Percentiles rank a stretch among this genome's conserved stretches.
These are phyloP conservation scores for Cheirogaleus major DNA, from an alignment of 2,797 vertebrate genomes.

Conservation along the genomic window DNA sequence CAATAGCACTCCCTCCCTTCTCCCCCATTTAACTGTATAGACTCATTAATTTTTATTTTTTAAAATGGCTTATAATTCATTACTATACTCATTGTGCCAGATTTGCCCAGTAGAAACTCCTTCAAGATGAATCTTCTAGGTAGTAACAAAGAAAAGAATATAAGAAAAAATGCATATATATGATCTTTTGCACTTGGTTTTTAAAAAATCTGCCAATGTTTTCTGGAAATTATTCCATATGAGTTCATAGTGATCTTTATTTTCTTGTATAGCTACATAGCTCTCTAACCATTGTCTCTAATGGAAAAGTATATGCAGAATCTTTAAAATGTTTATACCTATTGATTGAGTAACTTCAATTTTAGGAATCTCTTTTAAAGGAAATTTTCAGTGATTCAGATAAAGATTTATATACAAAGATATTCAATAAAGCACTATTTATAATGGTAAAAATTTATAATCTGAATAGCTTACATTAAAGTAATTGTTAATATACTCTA, in stretches of 20 bases:
- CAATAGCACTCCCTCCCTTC: not conserved
- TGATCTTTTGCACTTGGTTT: not conserved
- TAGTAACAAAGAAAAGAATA: not conserved
- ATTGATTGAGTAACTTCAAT: not conserved
- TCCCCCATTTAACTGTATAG: not conserved
- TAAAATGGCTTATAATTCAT: not conserved
- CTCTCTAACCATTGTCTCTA: not conserved
- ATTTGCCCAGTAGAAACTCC: not conserved
- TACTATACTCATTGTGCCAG: not conserved
- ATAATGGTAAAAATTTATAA: constrained; percentile 18
- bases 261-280: not conserved
- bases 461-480: constrained; percentile 8
- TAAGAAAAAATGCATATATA: not conserved
- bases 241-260: not conserved
- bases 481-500: not conserved
- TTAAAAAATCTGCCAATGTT: not conserved
- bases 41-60: not conserved
- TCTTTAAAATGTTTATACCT: not conserved
- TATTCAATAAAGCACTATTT: constrained; percentile 1
- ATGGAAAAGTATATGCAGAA: not conserved
- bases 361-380: not conserved
- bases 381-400: not conserved
- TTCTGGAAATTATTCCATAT: not conserved
- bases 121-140: not conserved
- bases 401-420: not conserved